Conservation (phyloP, 2,797 vertebrate species). For the Craterocephalus amniculus region DNA sequence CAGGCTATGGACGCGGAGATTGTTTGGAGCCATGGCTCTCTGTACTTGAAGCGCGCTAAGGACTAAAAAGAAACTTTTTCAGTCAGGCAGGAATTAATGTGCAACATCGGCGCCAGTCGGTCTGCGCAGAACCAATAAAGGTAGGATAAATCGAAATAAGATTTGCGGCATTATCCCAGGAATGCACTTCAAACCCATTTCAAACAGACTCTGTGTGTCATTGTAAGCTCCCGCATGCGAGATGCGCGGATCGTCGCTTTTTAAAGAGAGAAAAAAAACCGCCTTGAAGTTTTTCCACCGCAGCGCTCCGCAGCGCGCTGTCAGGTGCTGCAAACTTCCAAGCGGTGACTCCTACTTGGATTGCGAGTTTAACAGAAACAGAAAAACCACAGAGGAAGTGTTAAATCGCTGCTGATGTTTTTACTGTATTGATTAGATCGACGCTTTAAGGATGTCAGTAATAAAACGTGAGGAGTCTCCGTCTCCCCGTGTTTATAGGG, state of each 20-base stretch:
- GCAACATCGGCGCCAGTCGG: background rate
- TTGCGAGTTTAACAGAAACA: background rate
- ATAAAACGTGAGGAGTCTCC: conserved; percentile 24
- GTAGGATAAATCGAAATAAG: conserved; percentile 32
- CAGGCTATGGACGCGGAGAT: conserved; percentile 51
- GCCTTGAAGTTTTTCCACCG: conserved; percentile 4
- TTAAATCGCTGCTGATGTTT: background rate
- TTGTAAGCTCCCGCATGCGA: background rate
- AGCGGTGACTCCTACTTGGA: conserved; percentile 25
- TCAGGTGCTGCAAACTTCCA: conserved; percentile 60
- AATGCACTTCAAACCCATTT: conserved; percentile 2
- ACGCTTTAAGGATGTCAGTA: conserved; percentile 3
- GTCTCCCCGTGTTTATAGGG: background rate
- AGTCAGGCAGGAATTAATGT: conserved; percentile 41
- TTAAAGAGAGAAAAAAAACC: background rate
- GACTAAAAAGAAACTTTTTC: conserved; percentile 42
- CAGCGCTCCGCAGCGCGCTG: conserved; percentile 15
- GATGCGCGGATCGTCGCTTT: conserved; percentile 13
- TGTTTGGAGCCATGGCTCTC: conserved; percentile 41
- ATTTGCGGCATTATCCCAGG: background rate
- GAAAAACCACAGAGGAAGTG: background rate
- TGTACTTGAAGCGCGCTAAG: conserved; percentile 34
- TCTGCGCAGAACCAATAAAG: conserved; percentile 23
- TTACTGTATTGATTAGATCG: background rate
- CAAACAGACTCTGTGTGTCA: background rate